phyloP scores from a whole-genome alignment of 2,113 vertebrate genomes.

The Chlorodrepanis virens region DNA sequence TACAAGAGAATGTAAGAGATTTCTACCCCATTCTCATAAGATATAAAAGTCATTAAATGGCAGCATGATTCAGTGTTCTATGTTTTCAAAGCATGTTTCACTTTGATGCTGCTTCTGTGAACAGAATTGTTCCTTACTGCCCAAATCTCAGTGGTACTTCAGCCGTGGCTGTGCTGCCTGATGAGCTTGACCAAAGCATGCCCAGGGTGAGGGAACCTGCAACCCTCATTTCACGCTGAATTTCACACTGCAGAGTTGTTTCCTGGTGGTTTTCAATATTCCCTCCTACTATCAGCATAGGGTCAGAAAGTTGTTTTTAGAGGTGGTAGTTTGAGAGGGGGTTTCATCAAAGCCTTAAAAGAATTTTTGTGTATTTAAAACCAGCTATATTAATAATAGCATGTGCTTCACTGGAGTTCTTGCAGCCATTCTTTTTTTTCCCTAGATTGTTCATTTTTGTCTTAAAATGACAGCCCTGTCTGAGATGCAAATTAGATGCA shows the following conservation, averaged over 20 bases:
- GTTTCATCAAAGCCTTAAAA: not conserved
- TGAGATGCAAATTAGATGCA: conserved; percentile 39
- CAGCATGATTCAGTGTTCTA: not conserved
- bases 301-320: not conserved
- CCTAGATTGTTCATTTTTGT: not conserved
- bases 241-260: not conserved
- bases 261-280: not conserved
- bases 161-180: not conserved
- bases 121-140: not conserved
- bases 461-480: not conserved
- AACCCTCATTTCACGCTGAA: not conserved
- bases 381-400: not conserved
- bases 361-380: not conserved
- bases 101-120: not conserved
- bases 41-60: not conserved
- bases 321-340: not conserved
- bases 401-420: not conserved
- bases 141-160: not conserved
- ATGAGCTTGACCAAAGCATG: not conserved
- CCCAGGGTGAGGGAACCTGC: not conserved
- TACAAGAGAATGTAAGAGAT: not conserved
- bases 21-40: not conserved
- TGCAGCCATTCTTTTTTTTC: not conserved
- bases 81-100: not conserved
- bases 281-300: not conserved